phyloP scores from a whole-genome alignment of 2,797 vertebrate genomes.

The Sebastes itinus region DNA sequence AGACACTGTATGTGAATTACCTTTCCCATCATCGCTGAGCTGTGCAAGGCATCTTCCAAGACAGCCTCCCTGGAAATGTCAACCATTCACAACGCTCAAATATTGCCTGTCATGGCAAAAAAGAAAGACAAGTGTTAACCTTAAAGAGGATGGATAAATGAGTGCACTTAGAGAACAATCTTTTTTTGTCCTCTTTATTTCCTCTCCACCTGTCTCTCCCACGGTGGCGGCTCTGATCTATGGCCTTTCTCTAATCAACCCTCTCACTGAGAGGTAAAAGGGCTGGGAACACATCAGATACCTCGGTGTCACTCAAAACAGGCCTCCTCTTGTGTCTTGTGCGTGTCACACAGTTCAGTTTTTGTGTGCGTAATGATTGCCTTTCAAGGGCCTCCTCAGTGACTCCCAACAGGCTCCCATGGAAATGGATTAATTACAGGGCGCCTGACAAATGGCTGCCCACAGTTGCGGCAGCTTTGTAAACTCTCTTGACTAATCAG shows the following conservation, averaged over 20 bases:
- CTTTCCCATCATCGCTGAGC: conserved; percentile 36
- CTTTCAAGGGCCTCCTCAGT: conserved; percentile 61
- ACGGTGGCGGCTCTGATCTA: conserved; percentile 46
- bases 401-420: conserved; percentile 60
- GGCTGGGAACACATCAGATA: conserved; percentile 40
- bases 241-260: conserved; percentile 67
- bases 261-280: conserved; percentile 47
- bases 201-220: conserved; percentile 28
- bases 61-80: conserved; percentile 76
- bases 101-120: conserved; percentile 60
- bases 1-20: conserved; percentile 62
- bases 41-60: conserved; percentile 53
- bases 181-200: conserved; percentile 55
- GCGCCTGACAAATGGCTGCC: conserved; percentile 66
- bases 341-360: conserved; percentile 35
- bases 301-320: conserved; percentile 41
- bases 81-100: conserved; percentile 72
- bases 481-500: conserved; percentile 76
- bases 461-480: conserved; percentile 62
- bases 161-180: conserved; percentile 65
- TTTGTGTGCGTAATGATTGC: conserved; percentile 63
- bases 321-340: neutral
- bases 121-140: conserved; percentile 63
- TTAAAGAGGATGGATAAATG: conserved; percentile 69
- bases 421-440: conserved; percentile 79